Base-by-base conservation (phyloP, 2,888 invertebrate genomes). In the Endotricha flammealis region DNA sequence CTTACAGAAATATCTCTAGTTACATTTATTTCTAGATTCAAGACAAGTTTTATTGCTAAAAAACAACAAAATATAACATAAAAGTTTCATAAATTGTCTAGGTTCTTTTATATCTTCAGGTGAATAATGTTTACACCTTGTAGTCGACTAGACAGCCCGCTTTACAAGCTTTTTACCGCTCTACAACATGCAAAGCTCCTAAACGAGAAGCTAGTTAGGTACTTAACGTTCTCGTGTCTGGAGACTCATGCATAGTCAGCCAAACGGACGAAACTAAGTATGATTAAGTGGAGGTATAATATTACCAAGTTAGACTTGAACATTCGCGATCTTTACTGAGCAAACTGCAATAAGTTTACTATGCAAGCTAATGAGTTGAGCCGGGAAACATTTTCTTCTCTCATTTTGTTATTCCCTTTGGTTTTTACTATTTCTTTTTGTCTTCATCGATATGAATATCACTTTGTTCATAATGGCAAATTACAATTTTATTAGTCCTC, bases 221-320 rank as follows among this genome's bases (percentile, higher is more conserved):
- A 57, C 55, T 57, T 61, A 51, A 60, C 54, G 53, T 61, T 57
- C 55, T 56, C 53, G 48, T 52, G 54, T 51, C 52, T 53, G 49
- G 42, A 49, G 50, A 52, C 53, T 60, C 50, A 41, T 53, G 55
- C 53, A 51, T 48, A 58, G 59, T 65, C 54, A 50, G 50, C 56
- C 52, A 53, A 57, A 53, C 56, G 47, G 49, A 57, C 42, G 40
- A 44, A 49, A 57, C 58, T 62, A 57, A 54, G 57, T 56, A 67
- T 66, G 64, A 64, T 68, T 64, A 64, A 66, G 60, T 62, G 55
- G 48, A 45, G 54, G 51, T 56, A 50, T 64, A 59, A 53, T 63
- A 58, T 64, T 53, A 50, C 52, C 53, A 64, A 66, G 55, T 64
- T 56, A 42, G 48, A 50, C 52, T 47, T 43, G 48, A 44, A 53